Percentiles rank a stretch among this genome's conserved stretches.
Conservation (phyloP, 2,113 vertebrate species). For the Takifugu flavidus region DNA sequence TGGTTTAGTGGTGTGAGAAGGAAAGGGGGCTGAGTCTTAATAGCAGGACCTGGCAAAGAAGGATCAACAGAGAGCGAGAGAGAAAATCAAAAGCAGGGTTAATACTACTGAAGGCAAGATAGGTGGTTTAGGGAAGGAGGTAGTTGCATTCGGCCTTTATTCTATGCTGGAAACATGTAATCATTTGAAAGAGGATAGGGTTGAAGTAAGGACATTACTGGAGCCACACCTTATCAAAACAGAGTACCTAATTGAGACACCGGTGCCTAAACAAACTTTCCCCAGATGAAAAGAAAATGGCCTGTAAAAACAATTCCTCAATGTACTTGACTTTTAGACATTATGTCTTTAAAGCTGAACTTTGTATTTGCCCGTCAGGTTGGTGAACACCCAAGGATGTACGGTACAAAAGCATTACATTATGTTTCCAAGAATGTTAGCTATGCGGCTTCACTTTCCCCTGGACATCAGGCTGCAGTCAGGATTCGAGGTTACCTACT, state of each 20-base stretch:
- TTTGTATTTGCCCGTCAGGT: conserved; percentile 53
- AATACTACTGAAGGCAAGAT: conserved; percentile 30
- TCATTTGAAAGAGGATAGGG: conserved; percentile 63
- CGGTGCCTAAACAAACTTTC: conserved; percentile 57
- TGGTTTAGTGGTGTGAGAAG: conserved; percentile 26
- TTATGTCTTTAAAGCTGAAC: conserved; percentile 41
- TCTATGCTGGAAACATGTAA: conserved; percentile 61
- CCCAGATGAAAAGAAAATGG: conserved; percentile 53
- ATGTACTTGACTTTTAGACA: conserved; percentile 42
- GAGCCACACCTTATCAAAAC: conserved; percentile 67
- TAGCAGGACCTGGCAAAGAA: conserved; percentile 32
- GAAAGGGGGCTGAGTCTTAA: conserved; percentile 32
- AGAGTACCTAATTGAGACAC: conserved; percentile 51
- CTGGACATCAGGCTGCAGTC: conserved; percentile 16
- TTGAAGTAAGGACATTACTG: conserved; percentile 56
- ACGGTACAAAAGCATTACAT: conserved; percentile 48
- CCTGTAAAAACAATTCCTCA: conserved; percentile 48
- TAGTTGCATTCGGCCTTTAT: conserved; percentile 36
- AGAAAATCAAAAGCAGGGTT: conserved; percentile 17
- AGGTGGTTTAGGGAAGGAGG: conserved; percentile 25
- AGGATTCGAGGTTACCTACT: too few species aligned
- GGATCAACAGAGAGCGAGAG: not conserved
- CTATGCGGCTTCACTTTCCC: conserved; percentile 42
- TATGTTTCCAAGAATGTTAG: conserved; percentile 39
- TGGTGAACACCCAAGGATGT: conserved; percentile 59